Evolutionary conservation across 2,888 invertebrate species (phyloP).

Genomic region (Tortricodes alternella): DNA sequence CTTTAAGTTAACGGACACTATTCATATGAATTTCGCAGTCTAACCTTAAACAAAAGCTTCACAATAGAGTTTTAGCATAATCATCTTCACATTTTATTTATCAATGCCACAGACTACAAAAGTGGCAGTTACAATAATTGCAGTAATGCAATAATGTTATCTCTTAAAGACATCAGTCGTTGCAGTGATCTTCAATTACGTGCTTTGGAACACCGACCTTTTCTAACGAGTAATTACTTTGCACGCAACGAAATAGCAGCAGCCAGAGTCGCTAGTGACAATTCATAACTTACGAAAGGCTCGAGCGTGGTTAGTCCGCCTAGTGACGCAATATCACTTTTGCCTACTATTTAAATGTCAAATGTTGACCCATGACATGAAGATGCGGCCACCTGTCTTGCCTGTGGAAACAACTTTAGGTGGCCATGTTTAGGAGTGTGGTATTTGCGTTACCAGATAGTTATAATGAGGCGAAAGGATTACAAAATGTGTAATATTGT

Average conservation of each 20-base stretch:
- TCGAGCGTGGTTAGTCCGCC: constrained; percentile 36
- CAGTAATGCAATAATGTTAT: constrained; percentile 44
- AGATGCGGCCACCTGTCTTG: constrained; percentile 59
- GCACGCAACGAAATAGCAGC: constrained; percentile 61
- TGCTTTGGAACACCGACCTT: constrained; percentile 57
- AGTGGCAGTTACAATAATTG: constrained; percentile 26
- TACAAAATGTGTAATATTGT: constrained; percentile 16
- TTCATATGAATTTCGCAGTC: no score
- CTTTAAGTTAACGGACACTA: constrained; percentile 7
- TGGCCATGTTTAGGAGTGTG: constrained; percentile 24
- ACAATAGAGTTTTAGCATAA: constrained; percentile 2
- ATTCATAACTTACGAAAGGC: constrained; percentile 58
- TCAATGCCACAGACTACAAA: constrained; percentile 31
- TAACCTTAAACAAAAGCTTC: neutral
- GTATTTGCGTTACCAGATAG: constrained; percentile 13
- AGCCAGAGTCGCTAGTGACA: constrained; percentile 52
- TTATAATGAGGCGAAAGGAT: constrained; percentile 20
- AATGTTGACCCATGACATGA: constrained; percentile 72
- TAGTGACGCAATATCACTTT: constrained; percentile 61
- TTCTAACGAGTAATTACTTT: constrained; percentile 57
- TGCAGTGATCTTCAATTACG: constrained; percentile 53
- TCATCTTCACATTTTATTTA: constrained; percentile 14
- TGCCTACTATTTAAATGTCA: constrained; percentile 68
- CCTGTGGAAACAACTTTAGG: constrained; percentile 35
- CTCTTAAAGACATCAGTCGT: constrained; percentile 43